Conservation (phyloP, 2,113 vertebrate species). For the Melanerpes aurifrons region DNA sequence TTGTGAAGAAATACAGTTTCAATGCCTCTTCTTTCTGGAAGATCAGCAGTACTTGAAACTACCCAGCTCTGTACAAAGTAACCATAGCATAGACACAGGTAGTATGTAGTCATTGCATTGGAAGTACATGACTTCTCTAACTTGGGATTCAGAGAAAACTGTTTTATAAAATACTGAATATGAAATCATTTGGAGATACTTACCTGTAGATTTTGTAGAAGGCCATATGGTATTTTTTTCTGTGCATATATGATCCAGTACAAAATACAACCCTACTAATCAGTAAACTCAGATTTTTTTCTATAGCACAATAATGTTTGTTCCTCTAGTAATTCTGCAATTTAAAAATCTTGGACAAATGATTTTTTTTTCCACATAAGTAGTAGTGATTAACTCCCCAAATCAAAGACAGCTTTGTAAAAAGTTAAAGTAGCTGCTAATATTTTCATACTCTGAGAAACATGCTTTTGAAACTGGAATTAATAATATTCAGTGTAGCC, state of each 20-base stretch:
- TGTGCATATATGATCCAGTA: not conserved
- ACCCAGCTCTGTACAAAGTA: conserved; percentile 15
- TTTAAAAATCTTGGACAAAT: not conserved
- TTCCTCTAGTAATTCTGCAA: not conserved
- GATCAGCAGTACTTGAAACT: not conserved
- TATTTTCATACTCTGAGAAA: not conserved
- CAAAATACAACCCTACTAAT: not conserved
- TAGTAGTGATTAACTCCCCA: not conserved
- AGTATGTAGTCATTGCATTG: not conserved
- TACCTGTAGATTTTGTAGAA: not conserved
- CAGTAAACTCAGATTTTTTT: not conserved
- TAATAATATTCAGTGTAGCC: not conserved
- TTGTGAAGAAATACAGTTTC: not conserved
- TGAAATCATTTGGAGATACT: not conserved
- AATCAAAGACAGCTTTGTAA: not conserved
- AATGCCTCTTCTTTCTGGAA: not conserved
- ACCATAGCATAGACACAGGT: not conserved
- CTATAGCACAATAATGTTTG: not conserved
- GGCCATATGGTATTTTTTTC: not conserved
- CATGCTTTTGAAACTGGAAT: not conserved
- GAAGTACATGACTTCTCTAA: not conserved
- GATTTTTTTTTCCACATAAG: not conserved
- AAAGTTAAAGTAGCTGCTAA: not conserved
- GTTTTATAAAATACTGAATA: not conserved
- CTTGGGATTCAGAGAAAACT: not conserved